Evolutionary conservation across 2,888 invertebrate genomes (phyloP).

Genomic region (Rugalucina vietnamica): DNA sequence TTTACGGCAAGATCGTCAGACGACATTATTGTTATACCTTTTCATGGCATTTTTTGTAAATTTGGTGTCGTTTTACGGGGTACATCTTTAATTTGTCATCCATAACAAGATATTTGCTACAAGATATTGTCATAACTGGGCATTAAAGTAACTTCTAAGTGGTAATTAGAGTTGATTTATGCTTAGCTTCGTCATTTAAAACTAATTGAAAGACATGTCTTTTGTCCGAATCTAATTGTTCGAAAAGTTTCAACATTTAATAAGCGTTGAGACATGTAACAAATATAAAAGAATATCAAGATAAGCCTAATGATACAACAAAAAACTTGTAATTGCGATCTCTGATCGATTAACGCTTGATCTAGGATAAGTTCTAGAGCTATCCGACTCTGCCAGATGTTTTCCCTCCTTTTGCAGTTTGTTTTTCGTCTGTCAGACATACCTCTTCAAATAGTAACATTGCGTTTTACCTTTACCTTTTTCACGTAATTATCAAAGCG

Average conservation of each 20-base stretch:
- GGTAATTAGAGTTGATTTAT: conserved; percentile 50
- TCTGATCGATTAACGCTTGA: conserved; percentile 16
- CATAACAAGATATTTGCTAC: conserved; percentile 33
- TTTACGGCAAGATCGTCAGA: conserved; percentile 28
- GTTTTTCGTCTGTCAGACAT: not conserved
- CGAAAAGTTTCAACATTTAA: conserved; percentile 32
- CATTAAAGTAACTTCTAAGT: conserved; percentile 35
- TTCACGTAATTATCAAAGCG: too few relatives aligned
- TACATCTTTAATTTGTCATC: conserved; percentile 43
- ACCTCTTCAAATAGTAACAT: not conserved
- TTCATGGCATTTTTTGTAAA: conserved; percentile 17
- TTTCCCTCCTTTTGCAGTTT: not conserved
- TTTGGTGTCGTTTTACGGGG: conserved; percentile 22
- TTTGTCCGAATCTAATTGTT: conserved; percentile 46
- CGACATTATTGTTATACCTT: conserved; percentile 1
- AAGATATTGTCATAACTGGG: conserved; percentile 32
- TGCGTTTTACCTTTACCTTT: too few relatives aligned
- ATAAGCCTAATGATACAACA: conserved; percentile 35
- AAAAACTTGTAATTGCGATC: conserved; percentile 18
- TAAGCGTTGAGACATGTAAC: conserved; percentile 18
- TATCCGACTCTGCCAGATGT: not conserved
- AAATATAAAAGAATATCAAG: conserved; percentile 21
- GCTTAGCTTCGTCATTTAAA: conserved; percentile 34
- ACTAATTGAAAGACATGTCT: conserved; percentile 37
- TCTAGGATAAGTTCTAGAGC: not conserved